Percentiles rank a stretch among this genome's conserved stretches.
Evolutionary conservation across 2,113 vertebrate species (phyloP).

Genomic region (Candoia aspera): DNA sequence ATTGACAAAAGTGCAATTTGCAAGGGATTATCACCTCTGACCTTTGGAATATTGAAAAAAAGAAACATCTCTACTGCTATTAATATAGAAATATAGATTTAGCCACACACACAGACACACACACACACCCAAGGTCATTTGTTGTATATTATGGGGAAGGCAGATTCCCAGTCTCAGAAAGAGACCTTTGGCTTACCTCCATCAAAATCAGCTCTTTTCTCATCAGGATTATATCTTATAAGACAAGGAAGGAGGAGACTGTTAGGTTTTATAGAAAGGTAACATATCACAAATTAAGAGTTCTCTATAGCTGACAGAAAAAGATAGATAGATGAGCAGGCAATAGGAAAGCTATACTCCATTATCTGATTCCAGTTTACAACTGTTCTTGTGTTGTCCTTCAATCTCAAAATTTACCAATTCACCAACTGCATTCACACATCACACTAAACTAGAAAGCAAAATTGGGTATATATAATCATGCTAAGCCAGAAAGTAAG

Average conservation of each 20-base stretch:
- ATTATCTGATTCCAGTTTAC: background rate
- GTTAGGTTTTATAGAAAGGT: background rate
- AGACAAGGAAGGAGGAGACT: background rate
- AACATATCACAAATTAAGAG: background rate
- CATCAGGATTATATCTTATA: background rate
- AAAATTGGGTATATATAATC: background rate
- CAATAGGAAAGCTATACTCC: background rate
- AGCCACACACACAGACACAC: background rate
- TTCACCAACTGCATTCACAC: background rate
- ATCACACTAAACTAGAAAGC: background rate
- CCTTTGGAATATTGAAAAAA: background rate
- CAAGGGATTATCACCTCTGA: accelerated
- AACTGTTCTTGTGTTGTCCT: background rate
- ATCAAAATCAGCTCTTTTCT: background rate
- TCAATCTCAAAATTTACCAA: background rate
- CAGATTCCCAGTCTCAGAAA: background rate
- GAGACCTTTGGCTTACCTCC: background rate
- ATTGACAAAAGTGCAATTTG: background rate
- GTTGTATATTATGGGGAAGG: background rate
- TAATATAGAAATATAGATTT: background rate
- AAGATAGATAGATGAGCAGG: background rate
- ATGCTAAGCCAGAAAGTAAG: background rate
- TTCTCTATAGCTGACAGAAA: background rate
- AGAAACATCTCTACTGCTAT: background rate
- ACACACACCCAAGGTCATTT: background rate